These are phyloP conservation scores for Morone chrysops DNA, from an alignment of 2,113 vertebrate species.

Conservation along the genomic window DNA sequence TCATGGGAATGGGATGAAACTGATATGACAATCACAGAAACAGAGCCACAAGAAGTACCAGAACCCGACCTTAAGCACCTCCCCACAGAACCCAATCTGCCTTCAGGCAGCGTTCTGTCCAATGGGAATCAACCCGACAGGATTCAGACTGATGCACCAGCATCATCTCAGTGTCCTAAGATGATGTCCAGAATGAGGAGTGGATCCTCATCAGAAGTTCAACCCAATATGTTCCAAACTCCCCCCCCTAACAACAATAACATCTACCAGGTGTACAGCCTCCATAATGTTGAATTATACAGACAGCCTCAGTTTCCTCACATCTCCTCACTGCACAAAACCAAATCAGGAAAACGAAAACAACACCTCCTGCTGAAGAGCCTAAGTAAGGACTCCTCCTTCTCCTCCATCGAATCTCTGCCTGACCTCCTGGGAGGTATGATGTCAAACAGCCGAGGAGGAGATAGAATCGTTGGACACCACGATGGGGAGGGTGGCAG, in stretches of 20 bases:
- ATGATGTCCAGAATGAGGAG: background rate
- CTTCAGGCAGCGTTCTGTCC: background rate
- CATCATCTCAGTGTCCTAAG: background rate
- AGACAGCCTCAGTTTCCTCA: slow-evolving; percentile 81
- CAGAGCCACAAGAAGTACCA: slow-evolving; percentile 78
- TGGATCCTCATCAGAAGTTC: slow-evolving; percentile 18
- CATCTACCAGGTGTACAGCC: slow-evolving; percentile 92
- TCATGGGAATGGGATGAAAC: slow-evolving; percentile 98
- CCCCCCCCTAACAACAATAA: slow-evolving; percentile 66
- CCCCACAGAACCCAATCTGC: slow-evolving; percentile 39
- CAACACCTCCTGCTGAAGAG: slow-evolving; percentile 88
- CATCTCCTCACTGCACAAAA: slow-evolving; percentile 41
- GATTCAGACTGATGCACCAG: background rate
- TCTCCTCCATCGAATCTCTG: slow-evolving; percentile 93
- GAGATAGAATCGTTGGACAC: slow-evolving; percentile 74
- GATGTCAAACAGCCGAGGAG: slow-evolving; percentile 62
- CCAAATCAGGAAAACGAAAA: slow-evolving; percentile 71
- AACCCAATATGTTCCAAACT: slow-evolving; percentile 11
- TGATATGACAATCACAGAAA: slow-evolving; percentile 91
- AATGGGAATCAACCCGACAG: accelerated
- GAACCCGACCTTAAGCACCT: slow-evolving; percentile 79
- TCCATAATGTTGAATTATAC: slow-evolving; percentile 89
- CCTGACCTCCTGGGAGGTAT: slow-evolving; percentile 89
- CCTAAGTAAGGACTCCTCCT: slow-evolving; percentile 92
- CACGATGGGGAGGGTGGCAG: slow-evolving; percentile 81